Conservation (phyloP, 2,797 vertebrate species). For the Distichodus sexfasciatus region DNA sequence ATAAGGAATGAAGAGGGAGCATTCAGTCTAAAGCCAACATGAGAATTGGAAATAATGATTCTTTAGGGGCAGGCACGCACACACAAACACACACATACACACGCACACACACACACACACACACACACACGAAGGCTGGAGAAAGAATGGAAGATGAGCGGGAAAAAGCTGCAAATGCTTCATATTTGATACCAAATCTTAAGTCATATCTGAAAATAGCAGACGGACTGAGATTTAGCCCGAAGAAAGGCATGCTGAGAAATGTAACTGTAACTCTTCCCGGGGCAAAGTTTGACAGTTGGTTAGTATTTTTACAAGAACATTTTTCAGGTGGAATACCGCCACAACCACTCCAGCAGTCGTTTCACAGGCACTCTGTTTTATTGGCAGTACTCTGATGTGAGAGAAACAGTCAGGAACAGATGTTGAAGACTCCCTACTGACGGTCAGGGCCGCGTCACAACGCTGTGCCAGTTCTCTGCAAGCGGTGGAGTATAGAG, state of each 20-base stretch:
- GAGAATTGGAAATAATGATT: neutral
- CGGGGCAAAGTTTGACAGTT: neutral
- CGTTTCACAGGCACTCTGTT: slow-evolving; percentile 26
- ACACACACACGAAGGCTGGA: neutral
- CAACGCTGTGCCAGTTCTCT: neutral
- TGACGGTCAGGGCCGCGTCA: neutral
- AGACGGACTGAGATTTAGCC: neutral
- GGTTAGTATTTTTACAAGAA: slow-evolving; percentile 7
- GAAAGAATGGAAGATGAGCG: neutral
- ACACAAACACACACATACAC: no score
- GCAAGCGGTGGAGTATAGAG: neutral
- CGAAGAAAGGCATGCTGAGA: neutral
- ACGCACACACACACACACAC: no score
- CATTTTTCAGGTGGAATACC: neutral
- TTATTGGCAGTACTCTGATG: slow-evolving; percentile 7
- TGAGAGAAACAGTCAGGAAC: slow-evolving; percentile 15
- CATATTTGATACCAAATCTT: neutral
- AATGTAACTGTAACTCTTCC: neutral
- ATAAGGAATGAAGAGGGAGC: neutral
- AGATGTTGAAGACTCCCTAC: slow-evolving; percentile 19
- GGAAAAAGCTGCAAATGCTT: neutral
- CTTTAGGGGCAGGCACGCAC: neutral
- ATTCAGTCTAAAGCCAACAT: neutral
- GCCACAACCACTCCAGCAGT: slow-evolving; percentile 23
- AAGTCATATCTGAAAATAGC: neutral